Evolutionary conservation across 37 sponge, comb jelly and placozoan species (phyloP), one percentile per base, ranked within the genome.

Genomic region (Chondrosia reniformis): DNA sequence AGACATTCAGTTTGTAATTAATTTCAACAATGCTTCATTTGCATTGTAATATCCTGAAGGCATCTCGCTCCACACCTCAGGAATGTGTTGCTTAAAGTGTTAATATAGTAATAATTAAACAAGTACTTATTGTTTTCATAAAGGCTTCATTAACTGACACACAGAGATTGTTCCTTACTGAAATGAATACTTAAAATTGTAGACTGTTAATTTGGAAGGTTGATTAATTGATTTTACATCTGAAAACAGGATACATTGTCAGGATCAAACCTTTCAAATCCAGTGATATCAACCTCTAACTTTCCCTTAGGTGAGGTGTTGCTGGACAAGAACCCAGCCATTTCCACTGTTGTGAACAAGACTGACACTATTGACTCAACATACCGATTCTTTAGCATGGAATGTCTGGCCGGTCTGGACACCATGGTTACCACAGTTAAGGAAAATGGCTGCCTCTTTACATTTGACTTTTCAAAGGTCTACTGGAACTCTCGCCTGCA

Each of bases 401-500:
- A 98, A 66, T 34, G 95, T 0, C 43, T 93, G n/a, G 97, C 94
- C 8, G 96, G 93, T 17, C 89, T 90, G 55, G 88, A 98, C 12
- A 75, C 84, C 67, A 80, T 86, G 42, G 45, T 88, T 21, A 82
- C 94, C 22, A 95, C 88, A 7, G 89, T 93, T 24, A 87, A 73
- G 55, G 96, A 95, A 78, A 90, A 93, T 55, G 84, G 84, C 0
- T 90, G 97, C 63, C 62, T 71, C 33, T 98, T 88, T 72, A 81
- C 75, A 13, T 90, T 98, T 72, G 99, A 98, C 59, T 98, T 89
- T 46, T 86, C 94, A 55, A 95, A 95, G 40, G 94, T 95, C 25
- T 98, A 93, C 81, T 98, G 99, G 99, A 98, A 98, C 84, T 98
- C 99, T 8, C 71, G 96, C 8, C 81, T 98, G 32, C 67, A 77